Evolutionary conservation across 2,888 invertebrate species (phyloP).

Genomic region (Cephonodes hylas): DNA sequence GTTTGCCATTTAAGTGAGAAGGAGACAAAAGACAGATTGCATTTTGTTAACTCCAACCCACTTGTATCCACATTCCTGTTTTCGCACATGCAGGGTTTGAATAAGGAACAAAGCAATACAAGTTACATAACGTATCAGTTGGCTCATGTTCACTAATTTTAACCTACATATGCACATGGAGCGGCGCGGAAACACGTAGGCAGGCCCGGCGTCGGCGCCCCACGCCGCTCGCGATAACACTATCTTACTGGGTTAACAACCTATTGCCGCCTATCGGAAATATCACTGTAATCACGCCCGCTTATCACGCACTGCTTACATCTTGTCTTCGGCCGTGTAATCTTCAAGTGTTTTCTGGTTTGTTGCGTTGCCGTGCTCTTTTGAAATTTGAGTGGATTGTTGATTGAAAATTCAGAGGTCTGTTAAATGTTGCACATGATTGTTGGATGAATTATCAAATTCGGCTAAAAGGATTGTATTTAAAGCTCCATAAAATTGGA

Average conservation of each 20-base stretch:
- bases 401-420: too few species aligned
- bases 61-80: background rate
- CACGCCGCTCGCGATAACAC: constrained; percentile 62
- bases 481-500: too few species aligned
- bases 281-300: constrained; percentile 64
- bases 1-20: too few species aligned
- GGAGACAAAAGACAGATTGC: too few species aligned
- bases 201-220: constrained; percentile 55
- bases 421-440: too few species aligned
- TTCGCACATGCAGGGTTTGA: too few species aligned
- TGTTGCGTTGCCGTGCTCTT: background rate
- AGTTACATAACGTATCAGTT: constrained; percentile 7
- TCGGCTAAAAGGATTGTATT: too few species aligned
- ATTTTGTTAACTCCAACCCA: background rate
- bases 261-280: constrained; percentile 63
- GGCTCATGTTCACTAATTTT: constrained; percentile 10
- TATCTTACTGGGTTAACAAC: constrained; percentile 79
- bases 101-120: background rate
- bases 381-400: background rate
- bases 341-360: background rate
- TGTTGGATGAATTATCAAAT: too few species aligned
- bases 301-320: constrained; percentile 50
- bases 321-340: constrained; percentile 45
- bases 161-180: constrained; percentile 6
- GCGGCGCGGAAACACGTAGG: constrained; percentile 71